A percentile compares a stretch with the other conserved stretches of the same genome.
Conservation (phyloP, 2,797 vertebrate genomes). For the Anas capensis region DNA sequence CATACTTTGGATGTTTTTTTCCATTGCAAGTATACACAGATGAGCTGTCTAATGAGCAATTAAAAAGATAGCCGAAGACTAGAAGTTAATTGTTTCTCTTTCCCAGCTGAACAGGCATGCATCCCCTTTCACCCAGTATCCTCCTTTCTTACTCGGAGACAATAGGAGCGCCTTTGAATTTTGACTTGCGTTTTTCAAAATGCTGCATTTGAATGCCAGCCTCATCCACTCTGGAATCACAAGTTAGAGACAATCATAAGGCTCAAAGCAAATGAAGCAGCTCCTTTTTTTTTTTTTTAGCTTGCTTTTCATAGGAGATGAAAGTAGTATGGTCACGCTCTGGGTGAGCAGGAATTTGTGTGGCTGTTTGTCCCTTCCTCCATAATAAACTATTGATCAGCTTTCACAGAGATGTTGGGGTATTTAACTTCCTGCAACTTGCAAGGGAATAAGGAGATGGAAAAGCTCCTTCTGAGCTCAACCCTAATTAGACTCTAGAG, state of each 20-base stretch:
- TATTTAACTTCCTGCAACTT: constrained; percentile 30
- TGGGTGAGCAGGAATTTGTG: neutral
- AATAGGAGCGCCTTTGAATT: neutral
- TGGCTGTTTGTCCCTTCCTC: neutral
- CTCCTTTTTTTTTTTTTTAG: neutral
- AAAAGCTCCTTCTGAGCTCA: neutral
- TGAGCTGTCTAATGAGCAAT: constrained; percentile 40
- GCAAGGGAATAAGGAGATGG: neutral
- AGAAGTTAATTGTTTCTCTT: neutral
- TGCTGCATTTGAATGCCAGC: neutral
- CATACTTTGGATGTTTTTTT: neutral
- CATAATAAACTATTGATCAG: neutral
- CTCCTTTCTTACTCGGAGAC: neutral
- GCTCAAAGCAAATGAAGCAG: neutral
- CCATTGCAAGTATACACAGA: neutral
- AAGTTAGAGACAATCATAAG: neutral
- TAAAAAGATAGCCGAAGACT: neutral
- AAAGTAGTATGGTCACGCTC: neutral
- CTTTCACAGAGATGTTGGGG: neutral
- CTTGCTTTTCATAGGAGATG: neutral
- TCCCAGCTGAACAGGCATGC: neutral
- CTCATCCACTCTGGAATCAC: neutral
- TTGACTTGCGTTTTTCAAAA: neutral
- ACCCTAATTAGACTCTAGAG: constrained; percentile 40
- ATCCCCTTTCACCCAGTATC: neutral